A percentile compares a stretch with the other conserved stretches of the same genome.
Conservation (phyloP, 30 jellyfish, hydroid and myxozoan species). For the Pelagia noctiluca region DNA sequence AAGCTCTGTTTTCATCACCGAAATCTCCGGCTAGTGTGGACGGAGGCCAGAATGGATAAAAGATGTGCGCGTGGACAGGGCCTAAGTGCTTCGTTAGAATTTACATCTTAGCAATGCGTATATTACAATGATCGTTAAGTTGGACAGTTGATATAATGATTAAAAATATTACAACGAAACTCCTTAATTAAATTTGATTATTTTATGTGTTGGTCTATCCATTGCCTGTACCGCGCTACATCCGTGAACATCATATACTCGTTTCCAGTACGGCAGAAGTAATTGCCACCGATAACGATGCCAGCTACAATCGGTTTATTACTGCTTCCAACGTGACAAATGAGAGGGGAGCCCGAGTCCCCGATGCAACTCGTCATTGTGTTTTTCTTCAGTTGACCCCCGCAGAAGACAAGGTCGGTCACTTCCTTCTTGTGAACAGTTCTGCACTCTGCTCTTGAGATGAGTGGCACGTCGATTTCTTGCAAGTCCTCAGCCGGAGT, state of each 20-base stretch:
- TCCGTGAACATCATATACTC: constrained; percentile 59
- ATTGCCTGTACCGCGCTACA: constrained; percentile 48
- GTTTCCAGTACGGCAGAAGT: constrained; percentile 47
- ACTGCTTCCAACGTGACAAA: constrained; percentile 8
- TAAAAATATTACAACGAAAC: too few relatives aligned
- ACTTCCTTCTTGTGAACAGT: constrained; percentile 27
- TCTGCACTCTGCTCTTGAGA: constrained; percentile 38
- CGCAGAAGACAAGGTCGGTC: constrained; percentile 51
- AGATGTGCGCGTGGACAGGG: too few relatives aligned
- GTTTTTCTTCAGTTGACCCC: constrained; percentile 27
- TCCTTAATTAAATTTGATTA: too few relatives aligned
- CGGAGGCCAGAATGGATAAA: too few relatives aligned
- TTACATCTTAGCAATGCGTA: too few relatives aligned
- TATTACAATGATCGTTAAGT: too few relatives aligned
- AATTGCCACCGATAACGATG: constrained; percentile 59
- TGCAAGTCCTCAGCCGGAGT: constrained; percentile 30
- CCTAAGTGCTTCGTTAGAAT: too few relatives aligned
- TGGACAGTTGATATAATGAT: too few relatives aligned
- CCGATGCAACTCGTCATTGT: constrained; percentile 61
- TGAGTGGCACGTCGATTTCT: constrained; percentile 63
- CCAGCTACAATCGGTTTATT: constrained; percentile 44
- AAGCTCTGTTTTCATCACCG: too few relatives aligned
- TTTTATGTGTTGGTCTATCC: constrained; percentile 33
- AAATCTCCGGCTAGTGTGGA: too few relatives aligned
- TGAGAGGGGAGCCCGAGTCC: constrained; percentile 80